Conservation (phyloP, 2,888 invertebrate species). For the Drosophila mimetica region DNA sequence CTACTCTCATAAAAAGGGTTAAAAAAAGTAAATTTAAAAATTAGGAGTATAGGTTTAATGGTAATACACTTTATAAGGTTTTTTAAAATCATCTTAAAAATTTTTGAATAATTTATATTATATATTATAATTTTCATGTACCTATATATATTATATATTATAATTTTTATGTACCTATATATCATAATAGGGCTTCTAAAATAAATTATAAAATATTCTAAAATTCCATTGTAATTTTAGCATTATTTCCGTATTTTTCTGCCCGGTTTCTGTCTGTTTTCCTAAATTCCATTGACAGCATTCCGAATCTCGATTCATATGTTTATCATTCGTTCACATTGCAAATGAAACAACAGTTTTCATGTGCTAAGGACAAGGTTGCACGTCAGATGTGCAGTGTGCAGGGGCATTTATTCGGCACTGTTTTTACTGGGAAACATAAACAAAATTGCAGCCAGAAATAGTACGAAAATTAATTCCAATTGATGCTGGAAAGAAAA, state of each 20-base stretch:
- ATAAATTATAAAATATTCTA: too few relatives aligned
- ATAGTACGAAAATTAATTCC: slow-evolving; percentile 50
- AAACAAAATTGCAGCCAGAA: slow-evolving; percentile 62
- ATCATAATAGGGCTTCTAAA: too few relatives aligned
- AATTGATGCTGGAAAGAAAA: slow-evolving; percentile 50
- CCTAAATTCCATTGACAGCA: slow-evolving; percentile 35
- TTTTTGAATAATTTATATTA: too few relatives aligned
- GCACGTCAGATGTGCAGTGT: slow-evolving; percentile 45
- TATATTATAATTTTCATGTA: too few relatives aligned
- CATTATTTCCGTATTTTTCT: not conserved
- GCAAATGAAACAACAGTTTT: slow-evolving; percentile 54
- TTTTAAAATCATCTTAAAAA: not conserved
- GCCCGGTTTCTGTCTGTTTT: slow-evolving; percentile 8
- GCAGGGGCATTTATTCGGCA: slow-evolving; percentile 54
- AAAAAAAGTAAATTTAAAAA: too few relatives aligned
- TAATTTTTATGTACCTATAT: too few relatives aligned
- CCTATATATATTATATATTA: too few relatives aligned
- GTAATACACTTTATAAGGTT: too few relatives aligned
- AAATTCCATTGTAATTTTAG: too few relatives aligned
- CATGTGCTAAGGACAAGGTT: slow-evolving; percentile 76
- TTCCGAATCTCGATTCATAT: slow-evolving; percentile 40
- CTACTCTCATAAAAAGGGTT: not conserved
- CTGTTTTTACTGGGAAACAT: slow-evolving; percentile 62
- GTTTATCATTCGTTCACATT: slow-evolving; percentile 53
- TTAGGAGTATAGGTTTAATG: too few relatives aligned